These are phyloP conservation scores for Epinotia ramella DNA, from an alignment of 2,888 invertebrate species.

Conservation along the genomic window DNA sequence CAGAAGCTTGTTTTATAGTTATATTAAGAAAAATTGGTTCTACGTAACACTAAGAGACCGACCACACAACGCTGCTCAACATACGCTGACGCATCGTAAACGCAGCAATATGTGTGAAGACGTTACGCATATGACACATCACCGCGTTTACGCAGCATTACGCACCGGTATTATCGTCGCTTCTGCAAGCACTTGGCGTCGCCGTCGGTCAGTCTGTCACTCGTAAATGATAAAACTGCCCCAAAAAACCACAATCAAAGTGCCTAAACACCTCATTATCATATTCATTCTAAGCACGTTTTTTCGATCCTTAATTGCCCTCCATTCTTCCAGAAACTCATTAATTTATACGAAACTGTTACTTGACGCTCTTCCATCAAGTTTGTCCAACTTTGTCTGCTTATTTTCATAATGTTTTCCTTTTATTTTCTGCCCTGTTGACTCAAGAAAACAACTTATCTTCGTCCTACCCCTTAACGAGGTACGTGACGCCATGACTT, in stretches of 20 bases:
- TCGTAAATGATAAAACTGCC: too few species aligned
- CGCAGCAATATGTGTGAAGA: too few species aligned
- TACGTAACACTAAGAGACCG: too few species aligned
- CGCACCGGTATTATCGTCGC: too few species aligned
- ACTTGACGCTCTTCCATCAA: slow-evolving; percentile 24
- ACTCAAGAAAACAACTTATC: slow-evolving; percentile 42
- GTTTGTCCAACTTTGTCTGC: slow-evolving; percentile 4
- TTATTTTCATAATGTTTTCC: slow-evolving; percentile 40
- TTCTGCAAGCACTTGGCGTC: too few species aligned
- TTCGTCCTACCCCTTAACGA: slow-evolving; percentile 45
- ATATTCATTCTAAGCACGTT: slow-evolving; percentile 4
- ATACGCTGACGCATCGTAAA: too few species aligned
- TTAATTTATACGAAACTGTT: slow-evolving; percentile 30
- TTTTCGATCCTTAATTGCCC: slow-evolving; percentile 11
- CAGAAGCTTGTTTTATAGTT: too few species aligned
- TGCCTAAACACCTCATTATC: slow-evolving; percentile 1
- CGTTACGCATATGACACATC: too few species aligned
- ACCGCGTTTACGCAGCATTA: too few species aligned
- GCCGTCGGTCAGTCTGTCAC: too few species aligned
- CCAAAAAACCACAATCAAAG: not conserved
- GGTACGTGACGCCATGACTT: slow-evolving; percentile 46
- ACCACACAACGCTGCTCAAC: too few species aligned
- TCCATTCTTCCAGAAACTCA: slow-evolving; percentile 13
- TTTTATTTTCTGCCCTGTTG: slow-evolving; percentile 37
- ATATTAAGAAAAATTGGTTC: too few species aligned